phyloP scores from a whole-genome alignment of 2,113 vertebrate genomes.

The Perca schrenkii region DNA sequence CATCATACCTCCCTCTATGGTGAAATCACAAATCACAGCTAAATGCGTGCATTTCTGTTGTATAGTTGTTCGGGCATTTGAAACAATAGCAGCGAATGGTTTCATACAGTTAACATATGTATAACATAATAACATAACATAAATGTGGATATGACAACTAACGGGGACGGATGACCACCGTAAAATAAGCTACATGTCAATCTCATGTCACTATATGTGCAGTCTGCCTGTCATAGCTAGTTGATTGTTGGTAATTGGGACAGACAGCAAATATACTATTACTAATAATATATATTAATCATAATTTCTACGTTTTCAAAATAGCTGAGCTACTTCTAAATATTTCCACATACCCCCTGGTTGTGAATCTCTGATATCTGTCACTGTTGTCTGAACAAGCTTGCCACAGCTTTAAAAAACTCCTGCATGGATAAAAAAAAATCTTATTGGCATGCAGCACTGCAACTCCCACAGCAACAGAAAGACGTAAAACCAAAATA shows the following conservation, averaged over 20 bases:
- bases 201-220: too few relatives aligned
- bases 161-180: too few relatives aligned
- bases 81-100: too few relatives aligned
- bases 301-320: neutral
- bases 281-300: neutral
- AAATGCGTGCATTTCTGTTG: too few relatives aligned
- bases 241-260: neutral
- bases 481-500: constrained; percentile 17
- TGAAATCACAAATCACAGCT: too few relatives aligned
- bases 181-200: too few relatives aligned
- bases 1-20: too few relatives aligned
- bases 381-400: constrained; percentile 8
- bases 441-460: constrained; percentile 33
- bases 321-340: neutral
- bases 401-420: constrained; percentile 39
- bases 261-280: neutral
- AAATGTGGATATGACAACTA: too few relatives aligned
- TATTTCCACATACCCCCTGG: neutral
- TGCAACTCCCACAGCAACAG: constrained; percentile 25
- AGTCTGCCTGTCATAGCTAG: neutral
- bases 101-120: too few relatives aligned
- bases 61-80: too few relatives aligned
- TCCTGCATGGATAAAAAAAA: constrained; percentile 5
- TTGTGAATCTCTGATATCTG: neutral
- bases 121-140: too few relatives aligned